Evolutionary conservation across 1,140 invertebrate genomes (phyloP).

Genomic region (Halyomorpha halys): DNA sequence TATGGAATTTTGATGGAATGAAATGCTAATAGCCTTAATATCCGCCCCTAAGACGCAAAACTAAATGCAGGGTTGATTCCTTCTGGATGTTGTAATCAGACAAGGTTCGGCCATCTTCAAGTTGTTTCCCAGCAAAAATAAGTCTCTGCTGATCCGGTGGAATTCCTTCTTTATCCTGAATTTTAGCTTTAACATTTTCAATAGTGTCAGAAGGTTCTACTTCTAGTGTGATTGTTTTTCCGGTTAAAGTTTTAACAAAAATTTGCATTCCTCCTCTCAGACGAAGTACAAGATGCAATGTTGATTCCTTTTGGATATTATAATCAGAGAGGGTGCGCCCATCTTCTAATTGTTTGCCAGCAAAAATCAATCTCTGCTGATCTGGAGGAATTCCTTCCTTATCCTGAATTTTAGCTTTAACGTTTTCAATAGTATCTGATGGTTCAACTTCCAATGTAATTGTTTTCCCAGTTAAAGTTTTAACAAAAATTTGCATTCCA

Average conservation of each 20-base stretch:
- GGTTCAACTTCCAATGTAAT: too few relatives aligned
- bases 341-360: conserved; percentile 61
- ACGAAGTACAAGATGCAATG: too few relatives aligned
- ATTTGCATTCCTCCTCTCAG: conserved; percentile 26
- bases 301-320: conserved; percentile 30
- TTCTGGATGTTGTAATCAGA: conserved; percentile 91
- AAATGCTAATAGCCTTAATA: background rate
- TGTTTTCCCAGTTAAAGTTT: too few relatives aligned
- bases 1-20: conserved; percentile 1
- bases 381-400: too few relatives aligned
- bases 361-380: too few relatives aligned
- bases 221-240: conserved; percentile 43
- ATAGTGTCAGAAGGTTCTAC: too few relatives aligned
- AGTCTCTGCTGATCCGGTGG: background rate
- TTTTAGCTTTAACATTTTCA: too few relatives aligned
- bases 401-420: too few relatives aligned
- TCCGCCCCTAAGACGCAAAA: conserved; percentile 82
- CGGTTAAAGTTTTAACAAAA: conserved; percentile 54
- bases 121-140: conserved; percentile 48
- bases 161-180: too few relatives aligned
- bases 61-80: conserved; percentile 83
- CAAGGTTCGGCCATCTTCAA: conserved; percentile 65
- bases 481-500: conserved; percentile 44
- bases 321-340: conserved; percentile 51
- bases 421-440: too few relatives aligned